Percentiles rank a stretch among this genome's conserved stretches.
These are phyloP conservation scores for Anoplius nigerrimus DNA, from an alignment of 2,888 invertebrate genomes.

Conservation along the genomic window DNA sequence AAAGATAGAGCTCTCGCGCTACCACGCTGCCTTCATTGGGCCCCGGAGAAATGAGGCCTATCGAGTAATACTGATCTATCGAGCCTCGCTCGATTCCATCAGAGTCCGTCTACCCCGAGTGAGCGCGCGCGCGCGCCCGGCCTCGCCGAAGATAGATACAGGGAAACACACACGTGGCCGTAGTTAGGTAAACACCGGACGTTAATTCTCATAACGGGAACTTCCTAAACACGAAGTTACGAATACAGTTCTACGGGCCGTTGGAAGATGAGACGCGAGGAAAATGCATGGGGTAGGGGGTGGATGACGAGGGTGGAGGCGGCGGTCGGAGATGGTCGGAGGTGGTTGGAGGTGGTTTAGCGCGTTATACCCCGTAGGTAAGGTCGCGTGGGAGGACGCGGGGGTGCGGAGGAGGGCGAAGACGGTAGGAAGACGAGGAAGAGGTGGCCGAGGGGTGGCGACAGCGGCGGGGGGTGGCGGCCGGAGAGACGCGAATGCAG, in stretches of 20 bases:
- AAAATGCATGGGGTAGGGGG: constrained; percentile 18
- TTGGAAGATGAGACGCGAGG: constrained; percentile 40
- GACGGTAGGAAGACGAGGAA: constrained; percentile 9
- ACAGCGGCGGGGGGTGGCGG: constrained; percentile 24
- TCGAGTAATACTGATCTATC: constrained; percentile 3
- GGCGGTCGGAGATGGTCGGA: constrained; percentile 30
- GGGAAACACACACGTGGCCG: constrained; percentile 1
- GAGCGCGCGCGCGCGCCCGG: not conserved
- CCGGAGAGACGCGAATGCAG: constrained; percentile 34
- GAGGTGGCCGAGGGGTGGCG: constrained; percentile 8
- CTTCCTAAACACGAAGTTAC: constrained; percentile 66
- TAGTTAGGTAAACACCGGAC: constrained; percentile 45
- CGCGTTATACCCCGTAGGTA: constrained; percentile 50
- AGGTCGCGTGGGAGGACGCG: constrained; percentile 32
- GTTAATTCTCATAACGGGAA: constrained; percentile 65
- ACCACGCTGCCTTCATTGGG: not conserved
- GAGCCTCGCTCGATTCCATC: not conserved
- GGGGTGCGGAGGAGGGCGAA: constrained; percentile 22
- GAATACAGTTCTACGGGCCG: constrained; percentile 53
- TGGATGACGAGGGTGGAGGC: constrained; percentile 10
- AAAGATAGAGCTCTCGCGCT: constrained; percentile 1
- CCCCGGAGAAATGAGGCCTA: not conserved
- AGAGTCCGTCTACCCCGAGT: too few species aligned
- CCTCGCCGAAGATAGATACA: not conserved
- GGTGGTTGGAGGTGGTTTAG: constrained; percentile 36